Evolutionary conservation across 2,797 vertebrate species (phyloP), one percentile per base, ranked within the genome.

Genomic region (Semotilus atromaculatus): DNA sequence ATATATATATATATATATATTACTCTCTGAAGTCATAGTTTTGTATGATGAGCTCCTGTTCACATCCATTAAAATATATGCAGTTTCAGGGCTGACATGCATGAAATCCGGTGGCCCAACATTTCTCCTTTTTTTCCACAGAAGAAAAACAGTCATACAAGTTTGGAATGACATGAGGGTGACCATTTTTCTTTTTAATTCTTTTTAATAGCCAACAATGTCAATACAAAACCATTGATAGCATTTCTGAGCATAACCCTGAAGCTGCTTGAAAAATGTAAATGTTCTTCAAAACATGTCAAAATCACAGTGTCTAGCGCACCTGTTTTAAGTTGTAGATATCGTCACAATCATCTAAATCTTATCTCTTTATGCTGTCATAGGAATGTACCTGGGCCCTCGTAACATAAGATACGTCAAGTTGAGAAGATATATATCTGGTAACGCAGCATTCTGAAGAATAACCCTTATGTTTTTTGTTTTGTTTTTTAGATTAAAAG

Each of bases 391-490:
- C n/a, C n/a, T n/a, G n/a, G 23, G 58, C 5, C 40, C 40, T 62
- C 0, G 4, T 45, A 31, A 73, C 45, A 23, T 64, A 9, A 73
- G 1, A 62, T 73, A 62, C 19, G 21, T n/a, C n/a, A n/a, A n/a
- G n/a, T n/a, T 82, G 53, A 43, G 51, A 81, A 40, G 60, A 48
- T 29, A 26, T 21, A 11, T 9, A 78, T 53, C 78, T n/a, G 43
- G 78, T 51, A 53, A 68, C 38, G 29, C 62, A 68, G 31, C 19
- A 68, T 68, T 80, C 40, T 66, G 40, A 66, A 29, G 2, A 19
- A 14, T 40, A n/a, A 76, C 11, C 21, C 6, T 3, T n/a, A 2
- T 5, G n/a, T 43, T 64, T 14, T 2, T 38, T 38, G 38, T 38
- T 38, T 40, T 10, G 7, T 40, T 40, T 14, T 3, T 13, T n/a